Percentiles rank a stretch among this genome's conserved stretches.
Conservation (phyloP, 2,888 invertebrate genomes). For the Apamea monoglypha region DNA sequence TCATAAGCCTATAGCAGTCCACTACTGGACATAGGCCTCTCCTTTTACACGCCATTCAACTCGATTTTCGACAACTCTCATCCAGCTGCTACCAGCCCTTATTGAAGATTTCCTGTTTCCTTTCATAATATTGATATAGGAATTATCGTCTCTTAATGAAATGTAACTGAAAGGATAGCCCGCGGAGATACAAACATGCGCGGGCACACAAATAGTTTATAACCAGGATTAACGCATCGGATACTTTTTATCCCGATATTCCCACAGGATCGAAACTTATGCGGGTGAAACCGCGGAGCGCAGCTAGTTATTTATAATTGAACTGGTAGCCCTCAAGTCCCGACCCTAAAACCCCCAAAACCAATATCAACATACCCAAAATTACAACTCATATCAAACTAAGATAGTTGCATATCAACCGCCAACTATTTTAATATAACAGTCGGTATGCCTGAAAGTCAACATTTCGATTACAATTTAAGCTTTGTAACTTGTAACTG, state of each 20-base stretch:
- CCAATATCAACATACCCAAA: not conserved
- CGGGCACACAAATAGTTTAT: no score
- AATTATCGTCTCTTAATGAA: not conserved
- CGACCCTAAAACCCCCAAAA: not conserved
- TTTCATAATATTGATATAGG: not conserved
- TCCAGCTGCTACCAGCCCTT: no score
- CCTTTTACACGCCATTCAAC: no score
- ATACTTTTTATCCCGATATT: no score
- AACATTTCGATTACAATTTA: constrained; percentile 43
- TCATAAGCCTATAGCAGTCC: no score
- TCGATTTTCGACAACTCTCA: no score
- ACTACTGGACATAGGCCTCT: no score
- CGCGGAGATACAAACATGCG: no score
- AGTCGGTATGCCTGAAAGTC: constrained; percentile 10
- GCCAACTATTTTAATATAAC: constrained; percentile 46
- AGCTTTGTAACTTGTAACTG: constrained; percentile 13
- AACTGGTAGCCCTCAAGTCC: not conserved
- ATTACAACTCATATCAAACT: constrained; percentile 15
- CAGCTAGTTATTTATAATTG: not conserved
- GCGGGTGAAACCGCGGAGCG: no score
- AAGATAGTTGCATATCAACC: constrained; percentile 12
- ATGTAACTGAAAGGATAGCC: not conserved
- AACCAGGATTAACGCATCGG: no score
- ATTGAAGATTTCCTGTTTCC: no score
- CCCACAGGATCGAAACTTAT: no score